These are phyloP conservation scores for Gerris buenoi DNA, from an alignment of 1,140 invertebrate genomes.

Conservation along the genomic window DNA sequence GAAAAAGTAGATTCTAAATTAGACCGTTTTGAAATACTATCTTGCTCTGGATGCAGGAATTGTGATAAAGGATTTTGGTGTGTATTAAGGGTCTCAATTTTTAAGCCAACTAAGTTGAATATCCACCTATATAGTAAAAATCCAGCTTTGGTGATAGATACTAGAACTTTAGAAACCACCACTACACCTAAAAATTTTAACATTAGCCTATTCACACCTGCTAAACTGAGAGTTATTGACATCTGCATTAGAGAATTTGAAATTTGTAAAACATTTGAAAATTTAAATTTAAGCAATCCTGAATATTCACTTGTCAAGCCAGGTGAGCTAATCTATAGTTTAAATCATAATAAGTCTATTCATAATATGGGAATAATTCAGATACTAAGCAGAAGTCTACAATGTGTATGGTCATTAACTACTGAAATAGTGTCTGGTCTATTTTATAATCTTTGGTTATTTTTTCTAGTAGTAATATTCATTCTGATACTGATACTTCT, in stretches of 20 bases:
- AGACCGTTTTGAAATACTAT: background rate
- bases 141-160: background rate
- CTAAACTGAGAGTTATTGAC: background rate
- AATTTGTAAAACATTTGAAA: background rate
- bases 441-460: background rate
- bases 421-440: background rate
- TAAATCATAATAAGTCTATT: background rate
- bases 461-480: background rate
- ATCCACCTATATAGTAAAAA: background rate
- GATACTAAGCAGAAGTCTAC: background rate
- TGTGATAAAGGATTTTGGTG: background rate
- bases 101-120: background rate
- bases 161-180: background rate
- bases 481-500: background rate
- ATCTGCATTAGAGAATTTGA: background rate
- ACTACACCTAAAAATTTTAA: background rate
- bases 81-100: background rate
- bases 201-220: background rate
- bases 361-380: background rate
- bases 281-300: background rate
- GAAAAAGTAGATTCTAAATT: background rate
- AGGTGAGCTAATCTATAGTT: background rate
- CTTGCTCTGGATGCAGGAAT: background rate
- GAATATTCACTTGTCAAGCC: background rate
- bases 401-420: background rate